Conservation (phyloP, 1,140 invertebrate genomes). For the Odontomachus brunneus region DNA sequence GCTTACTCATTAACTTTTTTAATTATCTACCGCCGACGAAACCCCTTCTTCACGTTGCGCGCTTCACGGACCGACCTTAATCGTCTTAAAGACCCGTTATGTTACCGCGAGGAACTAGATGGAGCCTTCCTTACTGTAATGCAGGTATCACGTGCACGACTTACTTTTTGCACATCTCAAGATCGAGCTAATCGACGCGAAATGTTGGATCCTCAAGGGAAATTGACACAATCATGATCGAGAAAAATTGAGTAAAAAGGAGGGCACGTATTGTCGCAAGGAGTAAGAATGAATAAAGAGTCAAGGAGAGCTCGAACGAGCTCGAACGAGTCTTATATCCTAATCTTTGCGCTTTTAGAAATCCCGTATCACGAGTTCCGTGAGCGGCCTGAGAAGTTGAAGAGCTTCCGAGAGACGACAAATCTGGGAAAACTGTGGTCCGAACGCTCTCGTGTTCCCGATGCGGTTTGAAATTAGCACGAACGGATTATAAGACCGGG, state of each 20-base stretch:
- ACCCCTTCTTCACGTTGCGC: slow-evolving; percentile 66
- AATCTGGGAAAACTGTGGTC: slow-evolving; percentile 56
- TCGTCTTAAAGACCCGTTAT: slow-evolving; percentile 72
- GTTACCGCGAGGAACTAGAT: slow-evolving; percentile 26
- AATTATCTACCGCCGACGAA: slow-evolving; percentile 73
- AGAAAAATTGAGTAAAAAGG: neutral
- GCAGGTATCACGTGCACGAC: neutral
- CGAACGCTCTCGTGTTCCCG: slow-evolving; percentile 47
- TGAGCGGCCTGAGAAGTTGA: slow-evolving; percentile 30
- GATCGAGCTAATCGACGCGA: neutral
- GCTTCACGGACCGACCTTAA: slow-evolving; percentile 75
- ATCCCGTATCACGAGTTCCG: slow-evolving; percentile 26
- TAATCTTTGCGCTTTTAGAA: slow-evolving; percentile 40
- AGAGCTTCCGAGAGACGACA: slow-evolving; percentile 51
- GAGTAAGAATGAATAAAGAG: slow-evolving; percentile 17
- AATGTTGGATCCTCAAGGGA: no score
- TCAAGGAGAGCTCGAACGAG: no score
- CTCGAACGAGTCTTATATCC: neutral
- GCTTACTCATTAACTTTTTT: slow-evolving; percentile 78
- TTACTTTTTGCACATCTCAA: slow-evolving; percentile 21
- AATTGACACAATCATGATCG: no score
- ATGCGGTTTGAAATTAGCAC: slow-evolving; percentile 68
- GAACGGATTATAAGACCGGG: slow-evolving; percentile 69
- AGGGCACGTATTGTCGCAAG: neutral
- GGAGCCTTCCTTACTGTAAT: neutral